Percentiles rank a stretch among this genome's conserved stretches.
Evolutionary conservation across 2,888 invertebrate species (phyloP).

Genomic region (Tetrapedia diversipes): DNA sequence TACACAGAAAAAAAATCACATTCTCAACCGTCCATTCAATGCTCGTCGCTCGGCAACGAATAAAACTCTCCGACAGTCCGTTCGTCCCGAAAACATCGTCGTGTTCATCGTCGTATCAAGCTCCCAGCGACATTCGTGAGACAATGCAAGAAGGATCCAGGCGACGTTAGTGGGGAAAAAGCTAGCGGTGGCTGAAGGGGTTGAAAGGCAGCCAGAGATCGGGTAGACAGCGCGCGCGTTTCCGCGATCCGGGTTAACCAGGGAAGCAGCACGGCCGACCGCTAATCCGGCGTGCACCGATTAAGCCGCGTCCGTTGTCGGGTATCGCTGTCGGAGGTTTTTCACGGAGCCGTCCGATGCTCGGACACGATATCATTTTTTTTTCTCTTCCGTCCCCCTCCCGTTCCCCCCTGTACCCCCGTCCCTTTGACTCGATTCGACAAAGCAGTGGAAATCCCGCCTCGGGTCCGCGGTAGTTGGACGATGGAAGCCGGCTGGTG

Average conservation of each 20-base stretch:
- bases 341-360: constrained; percentile 45
- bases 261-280: constrained; percentile 30
- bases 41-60: too few species aligned
- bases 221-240: constrained; percentile 7
- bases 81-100: too few species aligned
- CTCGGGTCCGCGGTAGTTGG: constrained; percentile 52
- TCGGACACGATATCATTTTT: constrained; percentile 63
- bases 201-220: background rate
- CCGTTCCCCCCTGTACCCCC: background rate
- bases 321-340: constrained; percentile 38
- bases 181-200: background rate
- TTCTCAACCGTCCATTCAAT: too few species aligned
- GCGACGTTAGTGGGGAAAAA: background rate
- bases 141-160: background rate
- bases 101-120: too few species aligned
- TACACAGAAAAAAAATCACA: too few species aligned
- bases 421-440: constrained; percentile 65
- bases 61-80: too few species aligned
- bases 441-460: constrained; percentile 63
- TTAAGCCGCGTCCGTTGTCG: constrained; percentile 56
- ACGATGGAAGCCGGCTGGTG: constrained; percentile 45
- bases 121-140: background rate
- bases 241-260: constrained; percentile 52
- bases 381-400: background rate
- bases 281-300: constrained; percentile 53